Base-by-base conservation (phyloP, 2,113 vertebrate genomes). In the Thymallus thymallus region DNA sequence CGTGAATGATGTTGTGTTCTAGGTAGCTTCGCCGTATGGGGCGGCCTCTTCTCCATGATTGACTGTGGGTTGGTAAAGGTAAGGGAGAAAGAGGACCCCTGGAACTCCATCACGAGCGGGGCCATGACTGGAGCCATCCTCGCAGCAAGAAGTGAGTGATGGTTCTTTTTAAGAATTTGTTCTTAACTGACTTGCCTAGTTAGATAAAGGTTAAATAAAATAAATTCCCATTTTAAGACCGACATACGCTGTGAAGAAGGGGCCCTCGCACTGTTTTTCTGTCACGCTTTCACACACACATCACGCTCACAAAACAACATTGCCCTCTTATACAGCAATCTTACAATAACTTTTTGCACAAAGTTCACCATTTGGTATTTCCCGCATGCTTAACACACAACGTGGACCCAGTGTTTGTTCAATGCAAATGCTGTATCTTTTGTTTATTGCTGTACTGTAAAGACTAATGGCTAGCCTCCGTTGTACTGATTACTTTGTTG, bases 21-120 rank as follows among this genome's bases (percentile, higher is more conserved):
- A 99, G 97, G 97, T 29, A 98, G 97, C 82, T 99, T 99, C 78
- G 97, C 97, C 2, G 93, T 98, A 22, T 99, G 97, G 97, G 97
- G 97, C 41, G 96, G 97, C 3, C 94, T 99, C 41, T 99, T 98
- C 85, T 98, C 97, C 76, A 96, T 95, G 95, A 98, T 99, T 7
- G 97, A 99, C 90, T 98, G 97, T 79, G 94, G 96, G 72, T 92
- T 99, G 92, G 97, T 97, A 75, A 95, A 96, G 73, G 92, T 96
- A 71, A 89, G 97, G 78, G 97, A 96, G 24, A 99, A 97, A 71
- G 97, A 99, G 84, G 97, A 99, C 87, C 97, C 97, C 0, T 99
- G 97, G 97, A 99, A 99, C 82, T 98, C 97, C 0, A 98, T 99
- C 88, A 97, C 96, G 0, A 99, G 97, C 0, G 97, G 97, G 62